A percentile compares a stretch with the other conserved stretches of the same genome.
phyloP scores from a whole-genome alignment of 2,888 invertebrate species.

The Ormyrus rosae region DNA sequence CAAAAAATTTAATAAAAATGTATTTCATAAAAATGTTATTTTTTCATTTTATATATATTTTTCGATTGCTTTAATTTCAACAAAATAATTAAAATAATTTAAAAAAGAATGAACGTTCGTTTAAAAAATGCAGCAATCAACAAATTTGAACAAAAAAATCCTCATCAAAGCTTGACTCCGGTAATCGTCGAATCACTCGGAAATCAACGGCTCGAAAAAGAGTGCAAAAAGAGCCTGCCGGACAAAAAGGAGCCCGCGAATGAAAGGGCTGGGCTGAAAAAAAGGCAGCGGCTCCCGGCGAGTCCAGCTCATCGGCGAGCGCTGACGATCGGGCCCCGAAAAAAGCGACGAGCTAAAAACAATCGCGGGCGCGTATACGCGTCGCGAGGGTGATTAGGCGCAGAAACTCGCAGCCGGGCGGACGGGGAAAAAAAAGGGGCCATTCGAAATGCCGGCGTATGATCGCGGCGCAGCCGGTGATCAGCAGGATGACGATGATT shows the following conservation, averaged over 20 bases:
- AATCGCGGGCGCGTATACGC: slow-evolving; percentile 21
- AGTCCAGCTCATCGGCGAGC: slow-evolving; percentile 19
- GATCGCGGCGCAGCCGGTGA: slow-evolving; percentile 13
- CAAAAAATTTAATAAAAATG: too few relatives aligned
- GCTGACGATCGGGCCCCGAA: slow-evolving; percentile 38
- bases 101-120: too few relatives aligned
- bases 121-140: too few relatives aligned
- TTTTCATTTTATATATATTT: too few relatives aligned
- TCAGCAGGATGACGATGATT: slow-evolving; percentile 67
- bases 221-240: not conserved
- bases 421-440: slow-evolving; percentile 16
- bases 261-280: slow-evolving; percentile 22
- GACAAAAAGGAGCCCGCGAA: slow-evolving; percentile 25
- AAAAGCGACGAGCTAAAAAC: slow-evolving; percentile 21
- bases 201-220: slow-evolving; percentile 12
- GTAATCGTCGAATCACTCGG: slow-evolving; percentile 7
- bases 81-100: too few relatives aligned
- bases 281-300: slow-evolving; percentile 19
- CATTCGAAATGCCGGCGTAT: slow-evolving; percentile 22
- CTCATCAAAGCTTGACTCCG: too few relatives aligned
- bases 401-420: not conserved
- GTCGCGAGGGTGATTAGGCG: slow-evolving; percentile 28
- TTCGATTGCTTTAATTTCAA: too few relatives aligned
- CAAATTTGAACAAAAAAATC: too few relatives aligned
- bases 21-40: too few relatives aligned